Evolutionary conservation across 2,113 vertebrate genomes (phyloP), one percentile per base, ranked within the genome.

Genomic region (Siniperca knerii): DNA sequence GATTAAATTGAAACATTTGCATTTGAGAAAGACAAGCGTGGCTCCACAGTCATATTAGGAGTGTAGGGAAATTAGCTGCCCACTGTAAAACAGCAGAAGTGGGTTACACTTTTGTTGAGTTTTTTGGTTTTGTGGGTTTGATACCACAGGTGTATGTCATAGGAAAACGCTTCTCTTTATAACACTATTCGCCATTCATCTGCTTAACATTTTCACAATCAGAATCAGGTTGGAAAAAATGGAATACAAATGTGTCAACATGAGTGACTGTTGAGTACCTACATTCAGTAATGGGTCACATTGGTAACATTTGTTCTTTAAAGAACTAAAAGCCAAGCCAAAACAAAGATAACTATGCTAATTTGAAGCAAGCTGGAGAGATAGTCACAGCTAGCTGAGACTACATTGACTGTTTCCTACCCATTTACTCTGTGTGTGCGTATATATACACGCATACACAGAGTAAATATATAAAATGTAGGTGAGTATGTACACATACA

Each of bases 1-100:
- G 78, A 72, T 84, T 46, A 60, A 79, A 87, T 64, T 79, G 64
- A 82, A 85, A 82, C 73, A 78, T 87, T 84, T 82, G 72, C 71
- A 71, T 77, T 61, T 55, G 58, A 72, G 55, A 75, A 55, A 69
- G 61, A 70, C 72, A 50, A 81, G 55, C 37, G 80, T 44, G 77
- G 57, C 62, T 61, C 35, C 8, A 50, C 64, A 67, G 12, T 46
- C 1, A 2, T 42, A 58, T 72, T 76, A 77, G 37, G 62, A 52
- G 35, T 25, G 70, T 1, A 23, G 60, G 35, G 60, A 50, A 71
- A 85, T 83, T 54, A 81, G 72, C 46, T 62, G 72, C 71, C 65
- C 35, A 25, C 65, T 82, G 83, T 60, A 82, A 66, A 70, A 55
- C 54, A 23, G 25, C 21, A 68, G 15, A 66, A 60, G 50, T 68